Base-by-base conservation (phyloP, 1,140 invertebrate species). In the Drosophila rhopaloa region DNA sequence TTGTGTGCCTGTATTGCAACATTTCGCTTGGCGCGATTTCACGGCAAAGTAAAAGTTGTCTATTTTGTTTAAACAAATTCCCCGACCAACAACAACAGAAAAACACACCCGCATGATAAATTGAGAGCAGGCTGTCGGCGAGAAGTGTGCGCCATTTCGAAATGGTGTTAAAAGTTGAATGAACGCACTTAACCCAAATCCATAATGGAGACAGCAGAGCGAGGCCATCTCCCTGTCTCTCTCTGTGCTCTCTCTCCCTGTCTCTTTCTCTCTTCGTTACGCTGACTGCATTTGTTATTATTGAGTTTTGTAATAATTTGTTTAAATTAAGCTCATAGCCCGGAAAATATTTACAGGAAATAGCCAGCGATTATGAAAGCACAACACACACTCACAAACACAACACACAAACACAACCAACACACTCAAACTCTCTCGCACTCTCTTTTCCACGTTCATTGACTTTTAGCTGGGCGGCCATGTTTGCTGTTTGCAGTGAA, bases 161-260 rank as follows among this genome's bases (percentile, higher is more conserved):
- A 91, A 91, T 91, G 84, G 81, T 91, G 90, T 73, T 82, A 89
- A 85, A 76, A 91, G 90, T 91, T 91, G 86, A 91, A 91, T 73
- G 90, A 91, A 91, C 90, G 90, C 83, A 91, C 90, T 91, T 91
- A 91, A 91, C 90, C 90, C 35, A 90, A 91, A 83, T 91, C 75
- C 73, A 76, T 81, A 72, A 76, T 76, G 79, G 54, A 81, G 74
- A 66, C 74, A 74, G 43, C 68, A 51, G 75, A 76, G 53, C 61
- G 47, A 61, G 61, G 68, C 70, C 65, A 83, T 53, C 51, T 59
- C 19, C 27, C 37, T 29, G 13, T 14, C 32, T 11, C 56, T 35
- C 16, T 10, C 53, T 55, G 29, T 6, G 27, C 19, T 37, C 29
- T 27, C 16, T 19, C 19, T 29, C 6, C 14, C 9, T 19, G 6